Evolutionary conservation across 2,113 vertebrate species (phyloP), one percentile per base, ranked within the genome.

Genomic region (Nerophis ophidion): DNA sequence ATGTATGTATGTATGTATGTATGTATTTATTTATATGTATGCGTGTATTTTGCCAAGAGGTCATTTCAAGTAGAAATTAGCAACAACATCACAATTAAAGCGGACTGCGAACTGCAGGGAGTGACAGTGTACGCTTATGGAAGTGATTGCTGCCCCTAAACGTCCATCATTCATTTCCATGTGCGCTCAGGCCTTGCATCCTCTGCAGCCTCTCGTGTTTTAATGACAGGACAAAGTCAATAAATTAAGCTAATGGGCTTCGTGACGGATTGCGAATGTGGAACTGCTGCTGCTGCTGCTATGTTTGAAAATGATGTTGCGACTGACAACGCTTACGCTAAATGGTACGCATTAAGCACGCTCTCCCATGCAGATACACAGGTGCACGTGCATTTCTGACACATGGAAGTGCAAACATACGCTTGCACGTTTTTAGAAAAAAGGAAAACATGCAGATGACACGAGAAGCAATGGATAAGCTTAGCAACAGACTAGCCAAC

Each of bases 31-130:
- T 1, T 26, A 3, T 26, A 3, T 26, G 19, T 26, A 3, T 26
- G 19, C 3, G 19, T 26, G 19, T 26, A 26, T 26, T 26, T 26
- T 26, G 19, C 3, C 19, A 2, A 26, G 19, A 26, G 19, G 19
- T 1, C 19, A 26, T 26, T 26, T 26, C 19, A 38, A 67, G 62
- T n/a, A 26, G 48, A 76, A 64, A 60, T 66, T 73, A 75, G 63
- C 71, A 81, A 65, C 64, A 61, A 53, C 13, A n/a, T 55, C 75
- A 66, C 34, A 77, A 76, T 79, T 83, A 79, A 75, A 74, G 71
- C 74, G 75, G 75, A 75, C 69, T 56, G 77, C 19, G 46, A 50
- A 64, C 60, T 49, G 57, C 19, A 61, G 45, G 51, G 45, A 59
- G 33, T 63, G 36, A 40, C 10, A 7, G 35, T 63, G 66, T 49